Evolutionary conservation across 1,140 invertebrate species (phyloP).

Genomic region (Kradibia gibbosae): DNA sequence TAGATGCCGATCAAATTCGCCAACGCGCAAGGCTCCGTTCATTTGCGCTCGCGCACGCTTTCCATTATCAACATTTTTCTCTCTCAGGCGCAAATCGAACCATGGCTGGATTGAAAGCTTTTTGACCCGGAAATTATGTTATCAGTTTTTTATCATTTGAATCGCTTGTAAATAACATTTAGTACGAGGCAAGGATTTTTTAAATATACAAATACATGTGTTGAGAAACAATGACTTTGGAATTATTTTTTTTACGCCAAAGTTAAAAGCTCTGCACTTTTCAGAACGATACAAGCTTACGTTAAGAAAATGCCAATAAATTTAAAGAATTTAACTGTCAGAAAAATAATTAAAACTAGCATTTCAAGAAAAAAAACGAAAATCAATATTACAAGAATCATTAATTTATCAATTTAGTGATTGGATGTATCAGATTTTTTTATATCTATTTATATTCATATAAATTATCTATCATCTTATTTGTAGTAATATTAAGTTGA

Average conservation of each 20-base stretch:
- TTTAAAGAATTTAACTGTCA: too few relatives aligned
- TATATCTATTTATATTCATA: too few relatives aligned
- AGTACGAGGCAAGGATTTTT: not conserved
- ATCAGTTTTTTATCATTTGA: not conserved
- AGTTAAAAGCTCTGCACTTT: not conserved
- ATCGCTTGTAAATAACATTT: not conserved
- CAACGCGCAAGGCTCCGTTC: not conserved
- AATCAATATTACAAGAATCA: too few relatives aligned
- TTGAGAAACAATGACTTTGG: not conserved
- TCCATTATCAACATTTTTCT: slow-evolving; percentile 22
- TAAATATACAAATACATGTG: not conserved
- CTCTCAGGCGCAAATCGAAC: not conserved
- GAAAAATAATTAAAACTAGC: too few relatives aligned
- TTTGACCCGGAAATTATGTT: not conserved
- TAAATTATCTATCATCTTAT: too few relatives aligned
- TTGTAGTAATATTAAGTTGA: too few relatives aligned
- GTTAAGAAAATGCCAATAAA: too few relatives aligned
- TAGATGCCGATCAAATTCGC: slow-evolving; percentile 52
- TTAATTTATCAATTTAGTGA: too few relatives aligned
- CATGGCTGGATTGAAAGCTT: slow-evolving; percentile 15
- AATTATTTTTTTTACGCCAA: not conserved
- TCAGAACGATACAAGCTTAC: too few relatives aligned
- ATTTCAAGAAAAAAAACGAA: too few relatives aligned
- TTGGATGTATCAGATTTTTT: too few relatives aligned
- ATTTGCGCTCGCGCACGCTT: slow-evolving; percentile 7